Evolutionary conservation across 1,140 invertebrate genomes (phyloP).

Genomic region (Mamestra configurata): DNA sequence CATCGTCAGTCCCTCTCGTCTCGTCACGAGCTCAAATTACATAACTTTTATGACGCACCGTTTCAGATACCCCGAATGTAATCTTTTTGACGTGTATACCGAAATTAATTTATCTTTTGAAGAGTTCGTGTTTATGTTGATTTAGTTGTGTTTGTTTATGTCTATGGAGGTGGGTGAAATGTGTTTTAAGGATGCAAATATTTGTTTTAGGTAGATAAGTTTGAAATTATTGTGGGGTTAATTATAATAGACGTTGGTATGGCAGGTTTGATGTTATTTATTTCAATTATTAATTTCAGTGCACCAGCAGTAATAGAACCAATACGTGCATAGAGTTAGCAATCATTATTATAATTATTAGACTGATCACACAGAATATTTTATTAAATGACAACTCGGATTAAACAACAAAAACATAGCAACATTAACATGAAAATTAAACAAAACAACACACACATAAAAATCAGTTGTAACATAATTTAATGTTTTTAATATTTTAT

Average conservation of each 20-base stretch:
- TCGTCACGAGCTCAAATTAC: conserved; percentile 11
- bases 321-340: too few species aligned
- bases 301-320: too few species aligned
- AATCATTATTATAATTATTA: too few species aligned
- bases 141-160: background rate
- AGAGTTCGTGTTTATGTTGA: background rate
- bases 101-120: conserved; percentile 16
- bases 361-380: too few species aligned
- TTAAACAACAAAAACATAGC: too few species aligned
- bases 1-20: background rate
- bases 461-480: too few species aligned
- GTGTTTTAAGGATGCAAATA: background rate
- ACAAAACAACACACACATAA: too few species aligned
- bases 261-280: too few species aligned
- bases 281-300: too few species aligned
- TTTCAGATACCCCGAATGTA: conserved; percentile 13
- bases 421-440: too few species aligned
- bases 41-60: conserved; percentile 23
- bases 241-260: background rate
- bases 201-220: background rate
- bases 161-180: background rate
- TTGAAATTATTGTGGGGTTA: background rate
- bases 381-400: too few species aligned
- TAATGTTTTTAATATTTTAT: too few species aligned
- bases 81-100: conserved; percentile 24